Percentiles rank a stretch among this genome's conserved stretches.
Conservation (phyloP, 2,888 invertebrate genomes). For the Agelastica alni region DNA sequence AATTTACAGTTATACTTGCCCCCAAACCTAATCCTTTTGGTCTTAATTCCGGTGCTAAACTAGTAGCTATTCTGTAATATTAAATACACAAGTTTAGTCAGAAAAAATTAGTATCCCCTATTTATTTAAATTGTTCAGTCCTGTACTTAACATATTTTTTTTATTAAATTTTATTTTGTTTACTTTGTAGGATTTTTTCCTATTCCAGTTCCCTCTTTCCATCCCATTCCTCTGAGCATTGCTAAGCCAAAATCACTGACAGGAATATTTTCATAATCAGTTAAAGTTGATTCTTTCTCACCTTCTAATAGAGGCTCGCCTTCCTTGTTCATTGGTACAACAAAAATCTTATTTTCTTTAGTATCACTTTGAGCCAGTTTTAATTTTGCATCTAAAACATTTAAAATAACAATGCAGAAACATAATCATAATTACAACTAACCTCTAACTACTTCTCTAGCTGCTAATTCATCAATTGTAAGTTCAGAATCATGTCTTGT, state of each 20-base stretch:
- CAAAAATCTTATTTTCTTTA: constrained; percentile 49
- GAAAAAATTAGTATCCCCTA: too few relatives aligned
- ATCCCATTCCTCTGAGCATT: constrained; percentile 80
- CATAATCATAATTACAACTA: constrained; percentile 12
- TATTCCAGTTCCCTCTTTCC: constrained; percentile 76
- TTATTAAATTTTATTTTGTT: constrained; percentile 30
- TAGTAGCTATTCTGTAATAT: constrained; percentile 57
- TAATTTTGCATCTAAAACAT: constrained; percentile 47
- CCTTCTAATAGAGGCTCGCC: constrained; percentile 66
- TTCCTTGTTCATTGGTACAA: constrained; percentile 64
- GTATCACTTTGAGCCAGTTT: constrained; percentile 48
- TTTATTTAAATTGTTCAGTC: too few relatives aligned
- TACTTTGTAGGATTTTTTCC: constrained; percentile 62
- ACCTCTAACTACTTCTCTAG: constrained; percentile 71
- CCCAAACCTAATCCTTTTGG: constrained; percentile 95
- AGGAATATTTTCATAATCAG: constrained; percentile 73
- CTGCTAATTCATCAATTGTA: constrained; percentile 72
- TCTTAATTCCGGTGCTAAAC: constrained; percentile 70
- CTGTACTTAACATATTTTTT: too few relatives aligned
- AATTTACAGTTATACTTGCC: constrained; percentile 69
- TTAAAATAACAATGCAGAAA: constrained; percentile 6
- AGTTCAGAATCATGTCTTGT: constrained; percentile 51
- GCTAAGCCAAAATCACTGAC: constrained; percentile 86
- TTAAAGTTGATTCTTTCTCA: constrained; percentile 66
- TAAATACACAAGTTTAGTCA: too few relatives aligned